Evolutionary conservation across 2,113 vertebrate species (phyloP).

Genomic region (Syngnathoides biaculeatus): DNA sequence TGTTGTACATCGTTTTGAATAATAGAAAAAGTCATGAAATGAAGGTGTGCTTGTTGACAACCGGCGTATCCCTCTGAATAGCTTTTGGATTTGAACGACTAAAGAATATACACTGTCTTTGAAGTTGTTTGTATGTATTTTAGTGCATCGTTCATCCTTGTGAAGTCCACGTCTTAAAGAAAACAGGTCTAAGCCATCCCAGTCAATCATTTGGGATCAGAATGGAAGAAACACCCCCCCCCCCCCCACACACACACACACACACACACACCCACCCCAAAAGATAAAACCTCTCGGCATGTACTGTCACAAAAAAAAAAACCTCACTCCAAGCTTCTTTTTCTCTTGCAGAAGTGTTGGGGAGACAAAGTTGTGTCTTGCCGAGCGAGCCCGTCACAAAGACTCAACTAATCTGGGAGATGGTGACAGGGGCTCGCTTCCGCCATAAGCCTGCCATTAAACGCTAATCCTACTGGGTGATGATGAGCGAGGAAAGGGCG

Average conservation of each 20-base stretch:
- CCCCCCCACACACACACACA: too few relatives aligned
- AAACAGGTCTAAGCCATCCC: conserved; percentile 31
- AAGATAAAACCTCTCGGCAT: conserved; percentile 26
- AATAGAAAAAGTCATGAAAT: too few relatives aligned
- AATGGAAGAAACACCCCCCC: neutral
- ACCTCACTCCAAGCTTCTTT: conserved; percentile 21
- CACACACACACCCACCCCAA: too few relatives aligned
- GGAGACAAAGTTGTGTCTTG: conserved; percentile 57
- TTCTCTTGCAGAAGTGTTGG: conserved; percentile 49
- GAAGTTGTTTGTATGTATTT: too few relatives aligned
- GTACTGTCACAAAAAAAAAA: conserved; percentile 13
- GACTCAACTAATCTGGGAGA: conserved; percentile 66
- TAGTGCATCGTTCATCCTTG: neutral
- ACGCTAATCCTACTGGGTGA: conserved; percentile 63
- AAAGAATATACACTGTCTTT: too few relatives aligned
- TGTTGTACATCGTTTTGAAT: too few relatives aligned
- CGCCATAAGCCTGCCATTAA: conserved; percentile 65
- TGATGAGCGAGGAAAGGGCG: conserved; percentile 31
- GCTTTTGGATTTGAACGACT: too few relatives aligned
- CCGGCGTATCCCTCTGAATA: too few relatives aligned
- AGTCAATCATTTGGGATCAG: conserved; percentile 44
- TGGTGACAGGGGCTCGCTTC: conserved; percentile 65
- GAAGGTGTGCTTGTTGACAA: too few relatives aligned
- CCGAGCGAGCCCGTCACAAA: conserved; percentile 60
- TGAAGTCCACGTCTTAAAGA: neutral